Conservation (phyloP, 1,140 invertebrate genomes). For the Notospermus geniculatus region DNA sequence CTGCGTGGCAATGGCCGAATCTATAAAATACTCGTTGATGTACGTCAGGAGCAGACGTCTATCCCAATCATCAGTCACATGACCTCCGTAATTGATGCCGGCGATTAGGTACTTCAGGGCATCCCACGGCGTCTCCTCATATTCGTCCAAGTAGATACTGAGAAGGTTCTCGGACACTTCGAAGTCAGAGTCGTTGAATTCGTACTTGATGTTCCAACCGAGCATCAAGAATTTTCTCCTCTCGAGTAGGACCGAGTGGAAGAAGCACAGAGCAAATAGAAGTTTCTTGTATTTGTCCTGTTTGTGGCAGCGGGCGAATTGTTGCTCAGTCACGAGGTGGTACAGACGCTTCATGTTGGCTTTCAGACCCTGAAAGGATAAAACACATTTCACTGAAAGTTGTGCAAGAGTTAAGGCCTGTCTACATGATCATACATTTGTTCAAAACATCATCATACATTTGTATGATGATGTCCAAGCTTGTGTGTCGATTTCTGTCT, state of each 20-base stretch:
- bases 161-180: slow-evolving; percentile 81
- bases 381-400: no score
- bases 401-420: no score
- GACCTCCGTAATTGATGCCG: slow-evolving; percentile 58
- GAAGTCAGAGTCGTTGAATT: slow-evolving; percentile 87
- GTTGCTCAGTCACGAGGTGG: slow-evolving; percentile 50
- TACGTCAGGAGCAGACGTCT: slow-evolving; percentile 67
- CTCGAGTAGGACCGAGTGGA: slow-evolving; percentile 58
- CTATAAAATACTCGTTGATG: slow-evolving; percentile 76
- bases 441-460: no score
- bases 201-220: slow-evolving; percentile 61
- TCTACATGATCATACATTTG: no score
- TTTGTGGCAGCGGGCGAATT: slow-evolving; percentile 50
- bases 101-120: slow-evolving; percentile 58
- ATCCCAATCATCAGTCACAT: slow-evolving; percentile 58
- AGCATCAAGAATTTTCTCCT: slow-evolving; percentile 58
- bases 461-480: no score
- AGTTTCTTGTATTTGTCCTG: slow-evolving; percentile 57
- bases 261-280: slow-evolving; percentile 56
- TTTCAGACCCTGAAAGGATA: slow-evolving; percentile 51
- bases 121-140: slow-evolving; percentile 68
- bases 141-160: slow-evolving; percentile 78
- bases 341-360: slow-evolving; percentile 58
- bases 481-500: no score
- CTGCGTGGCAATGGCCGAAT: slow-evolving; percentile 64